These are phyloP conservation scores for Heliconius himera DNA, from an alignment of 1,140 invertebrate genomes.

Conservation along the genomic window DNA sequence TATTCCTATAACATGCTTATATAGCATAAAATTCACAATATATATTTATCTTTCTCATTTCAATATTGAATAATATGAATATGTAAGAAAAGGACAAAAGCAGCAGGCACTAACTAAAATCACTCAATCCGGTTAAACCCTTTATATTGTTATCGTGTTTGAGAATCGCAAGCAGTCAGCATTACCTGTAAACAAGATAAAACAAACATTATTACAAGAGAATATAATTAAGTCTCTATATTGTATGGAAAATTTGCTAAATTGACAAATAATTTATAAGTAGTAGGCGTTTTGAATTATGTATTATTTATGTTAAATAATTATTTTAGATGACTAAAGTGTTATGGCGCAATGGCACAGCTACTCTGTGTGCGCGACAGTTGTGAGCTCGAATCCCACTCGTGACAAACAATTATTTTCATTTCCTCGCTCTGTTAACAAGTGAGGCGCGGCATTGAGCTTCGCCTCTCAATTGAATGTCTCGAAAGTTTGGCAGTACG, in stretches of 20 bases:
- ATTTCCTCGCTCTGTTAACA: no score
- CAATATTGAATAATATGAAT: background rate
- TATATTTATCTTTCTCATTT: background rate
- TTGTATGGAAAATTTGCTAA: background rate
- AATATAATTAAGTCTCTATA: slow-evolving; percentile 22
- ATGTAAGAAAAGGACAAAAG: slow-evolving; percentile 14
- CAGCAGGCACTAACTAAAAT: slow-evolving; percentile 11
- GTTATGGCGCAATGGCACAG: background rate
- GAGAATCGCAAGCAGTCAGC: slow-evolving; percentile 31
- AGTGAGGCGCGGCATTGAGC: no score
- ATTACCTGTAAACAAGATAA: slow-evolving; percentile 40
- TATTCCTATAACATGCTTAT: background rate
- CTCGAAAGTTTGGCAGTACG: no score
- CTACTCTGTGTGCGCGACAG: no score
- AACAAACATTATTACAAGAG: slow-evolving; percentile 27
- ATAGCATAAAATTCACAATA: background rate
- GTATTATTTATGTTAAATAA: background rate
- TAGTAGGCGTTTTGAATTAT: background rate
- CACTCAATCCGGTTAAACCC: slow-evolving; percentile 19
- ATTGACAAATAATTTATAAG: slow-evolving; percentile 3
- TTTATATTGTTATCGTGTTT: slow-evolving; percentile 26
- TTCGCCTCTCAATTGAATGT: no score
- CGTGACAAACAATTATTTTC: no score
- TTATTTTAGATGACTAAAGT: background rate
- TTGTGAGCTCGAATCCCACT: no score